These are phyloP conservation scores for Aramus guarauna DNA, from an alignment of 2,113 vertebrate species.

Conservation along the genomic window DNA sequence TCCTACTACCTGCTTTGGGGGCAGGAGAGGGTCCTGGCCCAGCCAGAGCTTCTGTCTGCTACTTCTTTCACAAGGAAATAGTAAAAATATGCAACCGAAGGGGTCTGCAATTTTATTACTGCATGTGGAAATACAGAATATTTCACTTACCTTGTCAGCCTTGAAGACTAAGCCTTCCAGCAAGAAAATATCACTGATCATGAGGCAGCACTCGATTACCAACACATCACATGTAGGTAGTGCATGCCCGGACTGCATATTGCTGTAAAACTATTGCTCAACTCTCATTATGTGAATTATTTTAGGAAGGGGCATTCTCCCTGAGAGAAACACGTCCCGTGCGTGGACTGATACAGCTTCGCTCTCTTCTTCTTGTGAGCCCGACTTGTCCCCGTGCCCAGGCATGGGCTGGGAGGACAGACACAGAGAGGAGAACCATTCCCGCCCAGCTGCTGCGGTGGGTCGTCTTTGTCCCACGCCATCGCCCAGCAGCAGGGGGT, in stretches of 20 bases:
- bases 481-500: background rate
- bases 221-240: background rate
- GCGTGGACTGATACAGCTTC: rapidly evolving
- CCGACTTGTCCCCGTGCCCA: too few species aligned
- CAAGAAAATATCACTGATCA: background rate
- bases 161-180: background rate
- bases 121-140: background rate
- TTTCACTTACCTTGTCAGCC: background rate
- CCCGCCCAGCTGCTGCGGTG: background rate
- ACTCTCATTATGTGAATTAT: background rate
- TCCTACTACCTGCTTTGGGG: background rate
- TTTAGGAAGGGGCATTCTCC: background rate
- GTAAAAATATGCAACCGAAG: background rate
- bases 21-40: background rate
- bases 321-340: background rate
- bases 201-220: background rate
- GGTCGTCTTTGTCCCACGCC: background rate
- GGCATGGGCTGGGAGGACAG: background rate
- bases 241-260: too few species aligned
- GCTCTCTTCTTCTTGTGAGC: background rate
- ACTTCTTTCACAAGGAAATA: background rate
- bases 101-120: background rate
- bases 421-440: background rate
- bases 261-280: background rate
- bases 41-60: background rate